phyloP scores from a whole-genome alignment of 2,113 vertebrate genomes.

The Eurystomus gularis region DNA sequence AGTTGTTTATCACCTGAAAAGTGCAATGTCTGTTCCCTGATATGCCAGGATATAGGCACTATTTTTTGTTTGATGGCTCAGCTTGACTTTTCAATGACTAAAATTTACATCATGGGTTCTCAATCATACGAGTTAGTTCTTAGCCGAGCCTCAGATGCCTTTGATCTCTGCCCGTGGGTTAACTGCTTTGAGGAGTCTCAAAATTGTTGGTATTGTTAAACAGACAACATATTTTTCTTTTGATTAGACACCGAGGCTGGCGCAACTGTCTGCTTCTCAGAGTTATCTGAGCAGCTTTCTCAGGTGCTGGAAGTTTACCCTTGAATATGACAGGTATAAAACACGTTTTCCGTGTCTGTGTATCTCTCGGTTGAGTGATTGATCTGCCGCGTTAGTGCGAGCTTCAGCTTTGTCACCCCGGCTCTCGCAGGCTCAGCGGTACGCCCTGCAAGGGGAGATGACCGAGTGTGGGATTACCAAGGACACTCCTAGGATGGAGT shows the following conservation, averaged over 20 bases:
- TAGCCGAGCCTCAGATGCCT: conserved; percentile 21
- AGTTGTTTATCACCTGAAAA: conserved; percentile 20
- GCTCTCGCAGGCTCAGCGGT: conserved; percentile 5
- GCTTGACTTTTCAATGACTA: conserved; percentile 43
- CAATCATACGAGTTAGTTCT: neutral
- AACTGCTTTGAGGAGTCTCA: conserved; percentile 6
- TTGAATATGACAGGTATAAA: conserved; percentile 76
- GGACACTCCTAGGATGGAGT: conserved; percentile 2
- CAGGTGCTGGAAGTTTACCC: conserved; percentile 55
- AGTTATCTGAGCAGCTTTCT: conserved; percentile 37
- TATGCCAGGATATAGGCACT: neutral
- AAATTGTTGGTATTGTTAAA: conserved; percentile 59
- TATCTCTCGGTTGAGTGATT: conserved; percentile 64
- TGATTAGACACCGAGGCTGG: conserved; percentile 54
- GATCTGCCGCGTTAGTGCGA: conserved; percentile 44
- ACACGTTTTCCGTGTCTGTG: conserved; percentile 52
- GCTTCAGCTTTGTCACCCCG: conserved; percentile 35
- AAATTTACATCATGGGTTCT: conserved; percentile 27
- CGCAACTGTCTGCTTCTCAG: conserved; percentile 56
- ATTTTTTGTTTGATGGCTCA: conserved; percentile 30
- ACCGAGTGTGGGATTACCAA: neutral
- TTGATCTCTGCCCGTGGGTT: neutral
- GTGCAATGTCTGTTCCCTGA: conserved; percentile 11
- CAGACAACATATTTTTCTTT: conserved; percentile 69
- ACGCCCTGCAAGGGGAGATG: neutral